These are phyloP conservation scores for Odontocerum albicorne DNA, from an alignment of 2,888 invertebrate genomes.

Conservation along the genomic window DNA sequence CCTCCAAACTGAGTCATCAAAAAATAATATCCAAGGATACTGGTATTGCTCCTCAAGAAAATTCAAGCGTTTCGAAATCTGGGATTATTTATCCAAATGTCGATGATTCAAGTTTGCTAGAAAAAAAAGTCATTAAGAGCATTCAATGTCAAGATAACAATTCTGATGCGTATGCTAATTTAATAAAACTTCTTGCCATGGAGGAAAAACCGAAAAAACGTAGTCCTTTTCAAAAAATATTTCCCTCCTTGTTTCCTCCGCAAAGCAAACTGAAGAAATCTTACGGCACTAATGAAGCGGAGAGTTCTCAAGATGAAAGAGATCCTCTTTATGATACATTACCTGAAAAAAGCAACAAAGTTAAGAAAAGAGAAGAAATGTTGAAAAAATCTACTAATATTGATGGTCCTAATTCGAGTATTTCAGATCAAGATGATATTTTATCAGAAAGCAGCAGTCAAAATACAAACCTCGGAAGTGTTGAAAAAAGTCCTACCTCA, in stretches of 20 bases:
- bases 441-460: no score
- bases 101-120: conserved; percentile 7
- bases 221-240: conserved; percentile 27
- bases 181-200: conserved; percentile 25
- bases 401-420: no score
- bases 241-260: conserved; percentile 26
- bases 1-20: no score
- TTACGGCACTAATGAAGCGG: not conserved
- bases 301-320: not conserved
- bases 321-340: no score
- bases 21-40: no score
- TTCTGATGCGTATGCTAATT: conserved; percentile 22
- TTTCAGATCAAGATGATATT: no score
- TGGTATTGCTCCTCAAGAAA: no score
- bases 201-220: conserved; percentile 28
- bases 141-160: not conserved
- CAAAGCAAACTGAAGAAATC: not conserved
- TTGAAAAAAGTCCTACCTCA: conserved; percentile 44
- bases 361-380: no score
- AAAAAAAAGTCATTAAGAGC: not conserved
- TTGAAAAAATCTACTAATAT: no score
- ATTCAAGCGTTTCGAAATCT: no score
- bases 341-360: no score
- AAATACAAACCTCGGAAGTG: conserved; percentile 18
- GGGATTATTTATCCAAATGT: no score